These are phyloP conservation scores for Volucella zonaria DNA, from an alignment of 2,888 invertebrate species.

Conservation along the genomic window DNA sequence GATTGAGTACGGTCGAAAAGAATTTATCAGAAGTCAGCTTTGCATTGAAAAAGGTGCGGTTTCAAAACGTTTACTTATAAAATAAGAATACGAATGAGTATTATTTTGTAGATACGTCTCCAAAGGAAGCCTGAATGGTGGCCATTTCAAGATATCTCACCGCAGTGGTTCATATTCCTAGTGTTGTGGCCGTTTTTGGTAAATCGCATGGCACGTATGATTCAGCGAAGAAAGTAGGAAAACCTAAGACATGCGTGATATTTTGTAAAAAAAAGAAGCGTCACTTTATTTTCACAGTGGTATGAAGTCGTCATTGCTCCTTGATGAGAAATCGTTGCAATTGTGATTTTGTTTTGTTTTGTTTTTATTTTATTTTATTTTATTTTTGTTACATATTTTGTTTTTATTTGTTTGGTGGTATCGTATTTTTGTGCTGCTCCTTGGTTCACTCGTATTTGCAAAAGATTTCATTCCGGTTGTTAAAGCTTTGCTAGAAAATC, in stretches of 20 bases:
- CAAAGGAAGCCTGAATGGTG: conserved; percentile 83
- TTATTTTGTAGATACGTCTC: conserved; percentile 59
- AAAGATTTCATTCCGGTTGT: conserved; percentile 56
- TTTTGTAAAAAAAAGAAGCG: background rate
- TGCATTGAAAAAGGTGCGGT: conserved; percentile 68
- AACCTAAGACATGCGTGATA: background rate
- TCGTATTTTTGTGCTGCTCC: conserved; percentile 57
- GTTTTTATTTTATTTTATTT: conserved; percentile 32
- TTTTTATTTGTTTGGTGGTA: conserved; percentile 32
- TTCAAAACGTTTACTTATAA: too few relatives aligned
- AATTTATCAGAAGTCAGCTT: conserved; percentile 77
- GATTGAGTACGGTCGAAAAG: conserved; percentile 79
- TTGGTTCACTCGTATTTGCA: conserved; percentile 17
- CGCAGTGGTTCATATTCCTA: conserved; percentile 80
- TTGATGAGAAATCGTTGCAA: conserved; percentile 55
- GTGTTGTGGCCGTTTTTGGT: conserved; percentile 79
- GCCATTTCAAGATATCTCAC: conserved; percentile 86
- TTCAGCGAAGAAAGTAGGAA: conserved; percentile 56
- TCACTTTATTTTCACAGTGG: background rate
- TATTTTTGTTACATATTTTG: conserved; percentile 45
- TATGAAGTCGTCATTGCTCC: conserved; percentile 11
- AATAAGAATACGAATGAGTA: background rate
- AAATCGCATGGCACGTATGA: conserved; percentile 53
- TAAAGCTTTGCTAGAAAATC: conserved; percentile 42
- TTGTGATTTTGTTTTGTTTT: conserved; percentile 61